Evolutionary conservation across 2,888 invertebrate genomes (phyloP).

Genomic region (Mesochorus sp.): DNA sequence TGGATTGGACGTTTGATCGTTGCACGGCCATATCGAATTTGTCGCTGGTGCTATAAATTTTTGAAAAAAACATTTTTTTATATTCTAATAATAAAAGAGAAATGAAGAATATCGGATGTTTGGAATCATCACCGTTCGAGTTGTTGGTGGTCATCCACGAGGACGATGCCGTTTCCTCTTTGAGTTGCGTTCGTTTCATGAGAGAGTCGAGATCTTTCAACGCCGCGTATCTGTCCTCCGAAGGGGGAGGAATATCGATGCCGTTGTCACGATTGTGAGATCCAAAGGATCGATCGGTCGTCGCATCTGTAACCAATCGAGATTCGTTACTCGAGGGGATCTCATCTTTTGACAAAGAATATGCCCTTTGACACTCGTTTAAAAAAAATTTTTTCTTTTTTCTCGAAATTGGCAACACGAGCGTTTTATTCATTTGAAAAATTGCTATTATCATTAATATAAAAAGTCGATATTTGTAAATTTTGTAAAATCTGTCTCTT

Average conservation of each 20-base stretch:
- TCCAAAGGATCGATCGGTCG: slow-evolving; percentile 64
- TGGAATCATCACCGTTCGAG: slow-evolving; percentile 59
- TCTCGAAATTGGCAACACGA: no score
- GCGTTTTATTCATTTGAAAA: no score
- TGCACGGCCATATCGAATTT: slow-evolving; percentile 74
- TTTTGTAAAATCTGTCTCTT: no score
- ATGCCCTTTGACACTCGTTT: no score
- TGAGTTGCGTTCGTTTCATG: slow-evolving; percentile 82
- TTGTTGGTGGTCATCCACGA: slow-evolving; percentile 74
- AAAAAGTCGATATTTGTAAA: no score
- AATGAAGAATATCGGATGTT: neutral
- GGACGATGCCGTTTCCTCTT: slow-evolving; percentile 74
- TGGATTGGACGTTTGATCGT: slow-evolving; percentile 77
- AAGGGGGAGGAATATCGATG: slow-evolving; percentile 77
- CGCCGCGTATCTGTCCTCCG: slow-evolving; percentile 97
- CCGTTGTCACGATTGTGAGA: slow-evolving; percentile 73
- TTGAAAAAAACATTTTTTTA: slow-evolving; percentile 4
- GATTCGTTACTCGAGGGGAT: neutral
- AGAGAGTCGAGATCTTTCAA: slow-evolving; percentile 94
- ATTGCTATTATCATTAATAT: no score
- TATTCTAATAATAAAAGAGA: neutral
- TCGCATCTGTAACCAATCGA: slow-evolving; percentile 42
- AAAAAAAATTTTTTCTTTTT: no score
- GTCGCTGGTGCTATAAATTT: slow-evolving; percentile 70
- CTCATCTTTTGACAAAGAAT: no score